Percentiles rank a stretch among this genome's conserved stretches.
Conservation (phyloP, 2,113 vertebrate genomes). For the Speoplatyrhinus poulsoni region DNA sequence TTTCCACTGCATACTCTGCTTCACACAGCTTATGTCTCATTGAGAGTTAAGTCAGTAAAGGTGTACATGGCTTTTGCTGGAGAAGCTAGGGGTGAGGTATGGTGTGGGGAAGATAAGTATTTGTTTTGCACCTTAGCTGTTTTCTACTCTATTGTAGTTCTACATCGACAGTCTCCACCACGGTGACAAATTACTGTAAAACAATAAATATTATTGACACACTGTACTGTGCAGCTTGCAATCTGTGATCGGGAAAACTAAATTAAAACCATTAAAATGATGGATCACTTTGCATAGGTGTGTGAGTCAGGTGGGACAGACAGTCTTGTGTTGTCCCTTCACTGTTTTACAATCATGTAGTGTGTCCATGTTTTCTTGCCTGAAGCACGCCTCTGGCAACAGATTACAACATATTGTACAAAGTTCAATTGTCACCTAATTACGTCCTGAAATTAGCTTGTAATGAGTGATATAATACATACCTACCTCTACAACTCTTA, state of each 20-base stretch:
- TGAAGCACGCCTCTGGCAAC: too few species aligned
- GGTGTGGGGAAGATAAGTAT: conserved; percentile 21
- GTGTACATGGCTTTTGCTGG: conserved; percentile 46
- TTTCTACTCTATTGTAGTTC: conserved; percentile 64
- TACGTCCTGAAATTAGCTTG: too few species aligned
- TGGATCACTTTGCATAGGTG: too few species aligned
- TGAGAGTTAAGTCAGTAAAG: conserved; percentile 45
- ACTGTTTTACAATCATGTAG: too few species aligned
- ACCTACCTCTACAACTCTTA: too few species aligned
- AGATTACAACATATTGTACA: too few species aligned
- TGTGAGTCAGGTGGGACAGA: too few species aligned
- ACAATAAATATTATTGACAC: conserved; percentile 66
- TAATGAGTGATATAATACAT: too few species aligned
- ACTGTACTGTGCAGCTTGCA: not conserved
- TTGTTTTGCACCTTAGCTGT: conserved; percentile 78
- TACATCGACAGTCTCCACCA: conserved; percentile 70
- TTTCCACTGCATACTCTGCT: not conserved
- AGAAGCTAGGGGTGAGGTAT: not conserved
- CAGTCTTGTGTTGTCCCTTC: too few species aligned
- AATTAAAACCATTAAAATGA: too few species aligned
- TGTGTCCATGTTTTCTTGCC: too few species aligned
- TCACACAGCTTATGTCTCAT: conserved; percentile 3
- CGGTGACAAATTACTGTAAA: conserved; percentile 67
- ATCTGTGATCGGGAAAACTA: not conserved
- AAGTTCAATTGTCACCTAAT: too few species aligned